Evolutionary conservation across 64 coral and sea anemone species (phyloP).

Genomic region (Hydrozoanthus tunicans): DNA sequence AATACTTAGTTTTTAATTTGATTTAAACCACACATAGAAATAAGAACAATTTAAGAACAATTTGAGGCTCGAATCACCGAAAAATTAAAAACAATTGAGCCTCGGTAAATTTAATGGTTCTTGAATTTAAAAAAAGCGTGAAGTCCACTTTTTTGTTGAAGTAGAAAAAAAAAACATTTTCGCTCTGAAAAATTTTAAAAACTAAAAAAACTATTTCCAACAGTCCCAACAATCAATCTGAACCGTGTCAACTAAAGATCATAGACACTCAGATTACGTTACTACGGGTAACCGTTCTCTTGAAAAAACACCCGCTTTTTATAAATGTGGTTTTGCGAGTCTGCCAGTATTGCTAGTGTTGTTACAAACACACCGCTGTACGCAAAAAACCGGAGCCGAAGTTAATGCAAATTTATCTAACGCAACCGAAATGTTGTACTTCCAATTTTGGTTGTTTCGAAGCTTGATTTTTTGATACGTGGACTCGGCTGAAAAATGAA

Average conservation of each 20-base stretch:
- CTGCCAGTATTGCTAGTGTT: background rate
- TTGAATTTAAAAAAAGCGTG: no score
- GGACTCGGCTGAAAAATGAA: background rate
- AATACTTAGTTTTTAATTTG: no score
- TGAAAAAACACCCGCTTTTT: constrained; percentile 3
- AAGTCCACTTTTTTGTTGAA: no score
- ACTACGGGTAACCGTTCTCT: constrained; percentile 6
- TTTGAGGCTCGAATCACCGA: no score
- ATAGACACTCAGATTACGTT: background rate
- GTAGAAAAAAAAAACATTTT: no score
- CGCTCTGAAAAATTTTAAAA: no score
- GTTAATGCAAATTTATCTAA: background rate
- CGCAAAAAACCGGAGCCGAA: background rate
- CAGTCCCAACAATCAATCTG: background rate
- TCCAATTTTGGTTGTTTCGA: background rate
- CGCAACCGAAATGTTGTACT: background rate
- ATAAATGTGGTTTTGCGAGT: constrained; percentile 11
- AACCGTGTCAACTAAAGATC: background rate
- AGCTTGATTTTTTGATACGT: background rate
- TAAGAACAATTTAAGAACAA: no score
- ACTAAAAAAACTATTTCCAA: background rate
- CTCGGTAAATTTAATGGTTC: no score
- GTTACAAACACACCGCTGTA: constrained; percentile 8
- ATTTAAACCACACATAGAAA: no score
- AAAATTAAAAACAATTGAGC: no score